Base-by-base conservation (phyloP, 2,888 invertebrate genomes). In the Lithophane socia region DNA sequence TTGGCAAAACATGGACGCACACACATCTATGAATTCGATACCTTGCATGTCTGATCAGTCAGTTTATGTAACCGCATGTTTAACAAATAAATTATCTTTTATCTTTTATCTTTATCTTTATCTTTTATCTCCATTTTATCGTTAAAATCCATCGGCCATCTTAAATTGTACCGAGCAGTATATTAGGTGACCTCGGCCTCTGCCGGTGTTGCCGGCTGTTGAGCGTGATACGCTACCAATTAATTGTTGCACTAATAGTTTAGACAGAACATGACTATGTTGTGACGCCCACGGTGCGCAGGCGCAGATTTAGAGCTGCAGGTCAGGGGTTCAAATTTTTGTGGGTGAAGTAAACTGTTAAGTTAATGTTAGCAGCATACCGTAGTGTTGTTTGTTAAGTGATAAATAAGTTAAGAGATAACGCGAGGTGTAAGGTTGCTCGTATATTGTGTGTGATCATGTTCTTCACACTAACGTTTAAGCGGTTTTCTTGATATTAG, bases 41-140 rank as follows among this genome's bases (percentile, higher is more conserved):
- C n/a, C n/a, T n/a, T n/a, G n/a, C n/a, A n/a, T n/a, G n/a, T n/a
- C n/a, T n/a, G n/a, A n/a, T n/a, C n/a, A n/a, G n/a, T n/a, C n/a
- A n/a, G n/a, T n/a, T n/a, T n/a, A n/a, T n/a, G n/a, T n/a, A n/a
- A n/a, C n/a, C n/a, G n/a, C n/a, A n/a, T n/a, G n/a, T n/a, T n/a
- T n/a, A n/a, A n/a, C n/a, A n/a, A n/a, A n/a, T n/a, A n/a, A n/a
- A n/a, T n/a, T n/a, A n/a, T n/a, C n/a, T n/a, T n/a, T n/a, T n/a
- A n/a, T n/a, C n/a, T n/a, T n/a, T n/a, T n/a, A n/a, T n/a, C n/a
- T n/a, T n/a, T n/a, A n/a, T n/a, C n/a, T n/a, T n/a, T n/a, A n/a
- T n/a, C n/a, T n/a, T n/a, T n/a, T n/a, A n/a, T 87, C 82, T 82
- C 82, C 79, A 86, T 88, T 79, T 77, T 67, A 54, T 81, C 81